Conservation (phyloP, 2,797 vertebrate species). For the Clarias pachynema region DNA sequence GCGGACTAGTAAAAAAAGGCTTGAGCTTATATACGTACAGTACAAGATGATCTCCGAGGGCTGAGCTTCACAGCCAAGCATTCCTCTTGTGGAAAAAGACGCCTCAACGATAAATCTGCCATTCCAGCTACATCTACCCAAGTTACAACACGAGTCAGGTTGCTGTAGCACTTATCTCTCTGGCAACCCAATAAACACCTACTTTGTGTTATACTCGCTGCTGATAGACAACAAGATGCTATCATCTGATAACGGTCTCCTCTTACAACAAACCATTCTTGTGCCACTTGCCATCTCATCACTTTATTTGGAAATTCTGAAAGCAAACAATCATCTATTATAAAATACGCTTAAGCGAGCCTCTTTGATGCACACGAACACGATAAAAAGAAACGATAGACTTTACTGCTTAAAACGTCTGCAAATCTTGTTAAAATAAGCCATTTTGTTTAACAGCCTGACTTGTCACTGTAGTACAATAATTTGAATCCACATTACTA, state of each 20-base stretch:
- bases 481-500: not conserved
- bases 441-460: not conserved
- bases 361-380: not conserved
- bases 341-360: not conserved
- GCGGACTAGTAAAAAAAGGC: not conserved
- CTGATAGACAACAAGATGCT: slow-evolving; percentile 67
- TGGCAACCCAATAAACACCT: slow-evolving; percentile 79
- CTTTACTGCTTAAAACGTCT: not conserved
- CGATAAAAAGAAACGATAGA: not conserved
- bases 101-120: slow-evolving; percentile 18
- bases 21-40: not conserved
- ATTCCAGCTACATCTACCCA: slow-evolving; percentile 45
- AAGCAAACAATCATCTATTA: not conserved
- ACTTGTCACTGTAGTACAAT: not conserved
- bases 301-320: not conserved
- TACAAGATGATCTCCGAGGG: not conserved
- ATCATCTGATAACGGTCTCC: slow-evolving; percentile 38
- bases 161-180: slow-evolving; percentile 70
- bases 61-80: slow-evolving; percentile 54
- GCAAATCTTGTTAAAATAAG: not conserved
- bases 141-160: slow-evolving; percentile 54
- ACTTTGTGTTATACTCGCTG: slow-evolving; percentile 77
- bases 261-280: slow-evolving; percentile 37
- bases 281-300: slow-evolving; percentile 22
- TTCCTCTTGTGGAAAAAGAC: not conserved